Conservation (phyloP, 2,888 invertebrate species). For the Sthenelais limicola region DNA sequence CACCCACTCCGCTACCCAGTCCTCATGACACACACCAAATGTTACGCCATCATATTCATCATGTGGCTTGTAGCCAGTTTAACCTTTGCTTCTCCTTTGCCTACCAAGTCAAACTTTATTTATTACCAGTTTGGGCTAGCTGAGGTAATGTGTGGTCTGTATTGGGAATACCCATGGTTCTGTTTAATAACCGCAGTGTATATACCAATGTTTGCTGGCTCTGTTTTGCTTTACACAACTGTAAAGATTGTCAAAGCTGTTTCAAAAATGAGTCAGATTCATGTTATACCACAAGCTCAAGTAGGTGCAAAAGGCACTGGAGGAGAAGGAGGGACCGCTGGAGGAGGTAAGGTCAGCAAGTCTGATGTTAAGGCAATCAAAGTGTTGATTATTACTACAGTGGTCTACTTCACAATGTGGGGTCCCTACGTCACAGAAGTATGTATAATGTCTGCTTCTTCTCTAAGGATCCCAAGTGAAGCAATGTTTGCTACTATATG, state of each 20-base stretch:
- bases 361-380: slow-evolving; percentile 48
- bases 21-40: slow-evolving; percentile 25
- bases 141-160: slow-evolving; percentile 47
- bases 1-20: slow-evolving; percentile 51
- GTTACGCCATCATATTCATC: neutral
- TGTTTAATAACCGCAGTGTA: slow-evolving; percentile 47
- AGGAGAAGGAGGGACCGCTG: no score
- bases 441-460: neutral
- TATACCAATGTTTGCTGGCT: slow-evolving; percentile 52
- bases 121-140: slow-evolving; percentile 44
- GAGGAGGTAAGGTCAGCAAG: slow-evolving; percentile 8
- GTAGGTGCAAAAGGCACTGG: neutral
- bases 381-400: slow-evolving; percentile 50
- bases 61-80: slow-evolving; percentile 45
- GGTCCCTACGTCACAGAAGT: slow-evolving; percentile 54
- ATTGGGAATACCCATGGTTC: slow-evolving; percentile 46
- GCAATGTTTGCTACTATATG: slow-evolving; percentile 35
- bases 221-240: slow-evolving; percentile 47
- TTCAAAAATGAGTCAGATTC: neutral
- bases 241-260: slow-evolving; percentile 18
- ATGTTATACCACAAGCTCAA: neutral
- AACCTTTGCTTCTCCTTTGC: slow-evolving; percentile 51
- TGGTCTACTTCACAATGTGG: slow-evolving; percentile 54
- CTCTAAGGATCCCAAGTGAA: slow-evolving; percentile 11
- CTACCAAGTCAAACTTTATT: slow-evolving; percentile 45